A percentile compares a stretch with the other conserved stretches of the same genome.
phyloP scores from a whole-genome alignment of 2,113 vertebrate species.

The Castor canadensis region DNA sequence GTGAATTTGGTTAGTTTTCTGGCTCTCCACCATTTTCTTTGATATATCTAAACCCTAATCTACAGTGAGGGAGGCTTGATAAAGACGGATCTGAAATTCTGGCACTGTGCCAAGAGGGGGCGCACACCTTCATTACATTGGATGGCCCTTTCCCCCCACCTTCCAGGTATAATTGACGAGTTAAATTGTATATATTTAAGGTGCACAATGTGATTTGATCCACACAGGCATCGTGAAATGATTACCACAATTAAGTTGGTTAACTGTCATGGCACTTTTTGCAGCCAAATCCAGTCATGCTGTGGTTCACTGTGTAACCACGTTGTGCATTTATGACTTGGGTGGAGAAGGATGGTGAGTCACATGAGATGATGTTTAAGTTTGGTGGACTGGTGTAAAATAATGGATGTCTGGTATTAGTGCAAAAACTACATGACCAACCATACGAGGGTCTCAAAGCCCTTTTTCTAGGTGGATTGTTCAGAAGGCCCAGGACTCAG shows the following conservation, averaged over 20 bases:
- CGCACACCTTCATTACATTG: too few species aligned
- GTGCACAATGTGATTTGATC: too few species aligned
- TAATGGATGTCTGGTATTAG: neutral
- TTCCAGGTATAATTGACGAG: too few species aligned
- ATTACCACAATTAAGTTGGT: neutral
- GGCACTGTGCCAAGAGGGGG: too few species aligned
- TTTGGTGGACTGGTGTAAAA: rapidly evolving
- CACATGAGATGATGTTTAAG: rapidly evolving
- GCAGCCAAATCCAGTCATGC: neutral
- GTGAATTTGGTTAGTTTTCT: neutral
- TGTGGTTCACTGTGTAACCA: too few species aligned
- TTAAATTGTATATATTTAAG: neutral
- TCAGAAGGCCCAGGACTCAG: neutral
- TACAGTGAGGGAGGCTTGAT: neutral
- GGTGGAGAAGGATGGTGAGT: rapidly evolving
- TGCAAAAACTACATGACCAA: neutral
- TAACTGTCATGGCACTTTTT: neutral
- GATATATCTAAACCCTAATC: neutral
- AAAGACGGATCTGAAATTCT: neutral
- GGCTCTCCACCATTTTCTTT: neutral
- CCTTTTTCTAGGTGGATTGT: neutral
- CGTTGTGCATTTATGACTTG: rapidly evolving
- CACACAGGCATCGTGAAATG: neutral
- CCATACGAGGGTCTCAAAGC: neutral
- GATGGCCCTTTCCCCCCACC: neutral